Percentiles rank a stretch among this genome's conserved stretches.
Evolutionary conservation across 2,797 vertebrate genomes (phyloP).

Genomic region (Aselliscus stoliczkanus): DNA sequence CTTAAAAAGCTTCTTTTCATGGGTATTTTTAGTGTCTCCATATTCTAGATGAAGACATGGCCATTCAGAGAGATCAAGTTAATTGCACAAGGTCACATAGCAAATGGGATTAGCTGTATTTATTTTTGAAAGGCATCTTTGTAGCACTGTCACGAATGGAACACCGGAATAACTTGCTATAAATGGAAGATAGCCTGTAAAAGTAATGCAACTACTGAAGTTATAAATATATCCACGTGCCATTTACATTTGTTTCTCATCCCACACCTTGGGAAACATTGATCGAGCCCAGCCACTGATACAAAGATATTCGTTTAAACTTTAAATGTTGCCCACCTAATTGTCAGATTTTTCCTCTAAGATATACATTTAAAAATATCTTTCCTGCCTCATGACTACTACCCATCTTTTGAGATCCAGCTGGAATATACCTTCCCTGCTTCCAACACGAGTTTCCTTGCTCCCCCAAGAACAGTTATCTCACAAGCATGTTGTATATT

Average conservation of each 20-base stretch:
- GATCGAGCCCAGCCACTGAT: not conserved
- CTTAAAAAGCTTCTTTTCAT: not conserved
- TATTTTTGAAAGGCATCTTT: conserved; percentile 43
- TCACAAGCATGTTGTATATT: not conserved
- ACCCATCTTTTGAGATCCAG: not conserved
- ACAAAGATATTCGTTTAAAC: not conserved
- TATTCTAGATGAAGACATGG: not conserved
- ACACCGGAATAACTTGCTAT: not conserved
- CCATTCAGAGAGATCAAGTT: conserved; percentile 23
- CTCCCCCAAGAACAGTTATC: not conserved
- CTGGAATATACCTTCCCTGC: not conserved
- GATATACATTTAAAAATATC: not conserved
- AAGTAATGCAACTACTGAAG: not conserved
- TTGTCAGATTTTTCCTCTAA: not conserved
- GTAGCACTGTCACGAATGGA: not conserved
- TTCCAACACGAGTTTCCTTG: not conserved
- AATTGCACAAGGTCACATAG: conserved; percentile 15
- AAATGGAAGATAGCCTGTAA: not conserved
- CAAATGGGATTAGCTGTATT: conserved; percentile 21
- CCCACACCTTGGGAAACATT: not conserved
- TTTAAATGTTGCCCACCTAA: not conserved
- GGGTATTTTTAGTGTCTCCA: conserved; percentile 34
- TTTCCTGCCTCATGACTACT: not conserved
- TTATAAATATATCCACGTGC: not conserved
- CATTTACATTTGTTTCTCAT: not conserved